A percentile compares a stretch with the other conserved stretches of the same genome.
Evolutionary conservation across 2,113 vertebrate genomes (phyloP).

Genomic region (Nettapus auritus): DNA sequence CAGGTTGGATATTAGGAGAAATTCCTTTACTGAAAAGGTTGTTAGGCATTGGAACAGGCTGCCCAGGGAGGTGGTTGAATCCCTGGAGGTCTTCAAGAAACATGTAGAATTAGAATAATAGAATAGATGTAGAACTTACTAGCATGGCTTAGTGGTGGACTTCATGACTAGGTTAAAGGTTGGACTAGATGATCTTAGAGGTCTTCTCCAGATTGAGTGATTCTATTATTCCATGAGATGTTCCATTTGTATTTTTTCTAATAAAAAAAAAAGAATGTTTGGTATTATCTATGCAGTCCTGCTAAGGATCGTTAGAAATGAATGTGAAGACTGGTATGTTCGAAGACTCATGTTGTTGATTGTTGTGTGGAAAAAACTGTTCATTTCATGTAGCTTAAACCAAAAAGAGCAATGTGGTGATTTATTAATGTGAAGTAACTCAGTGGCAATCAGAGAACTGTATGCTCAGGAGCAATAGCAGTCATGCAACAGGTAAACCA

Average conservation of each 20-base stretch:
- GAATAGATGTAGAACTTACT: no score
- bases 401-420: neutral
- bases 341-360: neutral
- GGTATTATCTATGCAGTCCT: neutral
- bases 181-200: no score
- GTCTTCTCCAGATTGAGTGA: no score
- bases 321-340: neutral
- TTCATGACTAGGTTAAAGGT: no score
- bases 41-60: no score
- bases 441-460: neutral
- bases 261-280: accelerated
- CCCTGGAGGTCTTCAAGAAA: no score
- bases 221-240: neutral
- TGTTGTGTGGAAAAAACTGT: neutral
- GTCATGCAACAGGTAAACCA: neutral
- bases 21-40: no score
- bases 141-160: no score
- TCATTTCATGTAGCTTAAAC: neutral
- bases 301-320: neutral
- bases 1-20: no score
- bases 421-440: neutral
- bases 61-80: no score
- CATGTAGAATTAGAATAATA: no score
- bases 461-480: neutral
- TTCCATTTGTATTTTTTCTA: neutral